These are phyloP conservation scores for Corella eumyota DNA, from an alignment of 23 tunicate species.

Conservation along the genomic window DNA sequence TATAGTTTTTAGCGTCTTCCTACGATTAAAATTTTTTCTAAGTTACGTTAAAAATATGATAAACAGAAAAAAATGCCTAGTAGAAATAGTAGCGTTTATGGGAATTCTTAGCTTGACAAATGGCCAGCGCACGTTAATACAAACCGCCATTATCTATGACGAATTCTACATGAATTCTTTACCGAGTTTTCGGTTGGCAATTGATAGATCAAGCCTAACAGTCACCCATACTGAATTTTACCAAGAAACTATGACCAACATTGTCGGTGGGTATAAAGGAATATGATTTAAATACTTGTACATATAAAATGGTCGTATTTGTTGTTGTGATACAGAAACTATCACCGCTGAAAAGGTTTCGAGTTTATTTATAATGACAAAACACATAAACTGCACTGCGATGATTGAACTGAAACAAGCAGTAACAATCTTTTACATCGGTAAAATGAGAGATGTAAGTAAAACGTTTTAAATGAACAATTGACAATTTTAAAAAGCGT, in stretches of 20 bases:
- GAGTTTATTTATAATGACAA: conserved; percentile 32
- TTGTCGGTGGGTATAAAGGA: conserved; percentile 21
- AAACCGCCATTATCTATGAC: conserved; percentile 42
- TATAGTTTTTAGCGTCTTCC: too few species aligned
- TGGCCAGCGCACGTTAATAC: too few species aligned
- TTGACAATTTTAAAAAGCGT: background rate
- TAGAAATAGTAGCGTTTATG: too few species aligned
- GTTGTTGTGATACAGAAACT: conserved; percentile 10
- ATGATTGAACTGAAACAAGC: conserved; percentile 56
- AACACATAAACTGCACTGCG: conserved; percentile 38
- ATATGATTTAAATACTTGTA: too few species aligned
- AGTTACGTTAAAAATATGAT: too few species aligned
- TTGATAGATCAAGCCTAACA: conserved; percentile 10
- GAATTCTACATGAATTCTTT: conserved; percentile 17
- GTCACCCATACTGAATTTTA: conserved; percentile 12
- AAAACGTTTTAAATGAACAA: background rate
- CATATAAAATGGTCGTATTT: too few species aligned
- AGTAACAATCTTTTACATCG: conserved; percentile 44
- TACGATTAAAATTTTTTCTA: too few species aligned
- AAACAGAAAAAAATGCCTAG: too few species aligned
- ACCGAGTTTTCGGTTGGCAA: conserved; percentile 36
- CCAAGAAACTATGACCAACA: conserved; percentile 43
- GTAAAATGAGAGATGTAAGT: conserved; percentile 41
- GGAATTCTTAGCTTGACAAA: too few species aligned
- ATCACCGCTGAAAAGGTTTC: conserved; percentile 41